Evolutionary conservation across 2,797 vertebrate species (phyloP), one percentile per base, ranked within the genome.

Genomic region (Mormyrus proboscirostris): DNA sequence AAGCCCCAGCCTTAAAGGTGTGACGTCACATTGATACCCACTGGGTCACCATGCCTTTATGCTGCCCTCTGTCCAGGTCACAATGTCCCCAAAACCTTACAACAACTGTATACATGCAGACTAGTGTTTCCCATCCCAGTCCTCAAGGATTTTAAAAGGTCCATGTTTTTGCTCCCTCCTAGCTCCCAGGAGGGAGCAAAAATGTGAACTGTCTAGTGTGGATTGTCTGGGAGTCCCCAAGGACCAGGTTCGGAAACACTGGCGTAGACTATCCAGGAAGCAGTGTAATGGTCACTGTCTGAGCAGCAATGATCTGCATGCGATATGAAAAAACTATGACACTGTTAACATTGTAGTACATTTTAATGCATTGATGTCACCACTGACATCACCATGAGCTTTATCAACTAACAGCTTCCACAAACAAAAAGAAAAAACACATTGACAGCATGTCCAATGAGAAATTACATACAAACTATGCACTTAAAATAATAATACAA

Each of bases 401-500:
- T 38, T 19, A 14, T 41, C 22, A 38, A 44, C 2, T 53, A 19
- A n/a, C 53, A 87, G 53, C 25, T n/a, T 41, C 10, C 22, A n/a
- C 50, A 47, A 19, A 85, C 47, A 50, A 85, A 51, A 0, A 29
- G 29, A 10, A 41, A 84, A 22, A 83, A 83, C 14, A 44, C 9
- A 49, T 22, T 9, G 10, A 76, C 10, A 83, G 14, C n/a, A 25
- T n/a, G 83, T 84, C 76, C 41, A 62, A 62, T 3, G 38, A 79
- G 22, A 79, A 41, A 49, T 84, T 49, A 84, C 79, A 41, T 88
- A 82, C 62, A 88, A 55, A 89, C 59, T 83, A 85, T 62, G 22
- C 41, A 84, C 14, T 69, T 38, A 89, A 89, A 89, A 57, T 83
- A 84, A 85, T 50, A 59, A 55, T 65, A 65, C 59, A 59, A 38